Evolutionary conservation across 2,888 invertebrate genomes (phyloP).

Genomic region (Hydrotaea cyrtoneurina): DNA sequence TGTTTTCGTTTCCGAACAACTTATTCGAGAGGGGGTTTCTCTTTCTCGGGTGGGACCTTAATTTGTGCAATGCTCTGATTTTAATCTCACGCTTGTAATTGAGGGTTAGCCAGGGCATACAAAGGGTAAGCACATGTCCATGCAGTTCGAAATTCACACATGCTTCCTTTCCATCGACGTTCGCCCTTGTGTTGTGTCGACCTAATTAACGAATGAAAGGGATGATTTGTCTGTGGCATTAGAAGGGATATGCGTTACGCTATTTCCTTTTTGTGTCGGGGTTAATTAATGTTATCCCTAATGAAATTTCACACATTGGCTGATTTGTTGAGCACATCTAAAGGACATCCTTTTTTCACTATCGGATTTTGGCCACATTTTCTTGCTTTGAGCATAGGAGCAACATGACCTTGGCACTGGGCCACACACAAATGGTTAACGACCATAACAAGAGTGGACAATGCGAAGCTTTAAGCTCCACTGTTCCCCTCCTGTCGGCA

Average conservation of each 20-base stretch:
- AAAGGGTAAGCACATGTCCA: constrained; percentile 22
- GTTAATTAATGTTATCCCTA: not conserved
- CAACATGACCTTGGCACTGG: too few species aligned
- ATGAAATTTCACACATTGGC: not conserved
- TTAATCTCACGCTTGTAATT: constrained; percentile 75
- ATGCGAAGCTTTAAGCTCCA: too few species aligned
- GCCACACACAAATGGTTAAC: too few species aligned
- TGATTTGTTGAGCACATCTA: too few species aligned
- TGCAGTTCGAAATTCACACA: not conserved
- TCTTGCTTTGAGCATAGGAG: too few species aligned
- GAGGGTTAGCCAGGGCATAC: constrained; percentile 54
- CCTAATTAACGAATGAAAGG: not conserved
- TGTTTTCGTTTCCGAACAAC: not conserved
- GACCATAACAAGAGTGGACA: too few species aligned
- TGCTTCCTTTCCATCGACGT: too few species aligned
- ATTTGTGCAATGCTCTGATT: constrained; percentile 65
- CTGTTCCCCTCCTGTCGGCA: too few species aligned
- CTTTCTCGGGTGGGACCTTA: not conserved
- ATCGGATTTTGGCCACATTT: too few species aligned
- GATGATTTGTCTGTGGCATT: not conserved
- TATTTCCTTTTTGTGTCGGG: too few species aligned
- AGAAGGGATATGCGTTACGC: too few species aligned
- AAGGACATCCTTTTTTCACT: too few species aligned
- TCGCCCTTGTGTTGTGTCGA: not conserved
- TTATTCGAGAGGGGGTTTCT: not conserved